Conservation (phyloP, 2,113 vertebrate species). For the Otocyon megalotis region DNA sequence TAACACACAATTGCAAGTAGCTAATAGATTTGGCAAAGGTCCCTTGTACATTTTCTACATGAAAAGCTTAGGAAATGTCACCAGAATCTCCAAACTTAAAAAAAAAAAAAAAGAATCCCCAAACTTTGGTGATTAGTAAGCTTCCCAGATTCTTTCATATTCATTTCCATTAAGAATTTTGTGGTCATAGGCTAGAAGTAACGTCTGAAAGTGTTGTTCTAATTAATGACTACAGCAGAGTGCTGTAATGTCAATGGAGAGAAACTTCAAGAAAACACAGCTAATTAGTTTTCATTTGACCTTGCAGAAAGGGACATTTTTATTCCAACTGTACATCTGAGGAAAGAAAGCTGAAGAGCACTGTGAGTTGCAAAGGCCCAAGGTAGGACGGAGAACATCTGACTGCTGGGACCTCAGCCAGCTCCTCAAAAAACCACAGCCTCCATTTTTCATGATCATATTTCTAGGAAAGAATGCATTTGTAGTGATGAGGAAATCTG, state of each 20-base stretch:
- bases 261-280: constrained; percentile 59
- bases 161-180: constrained; percentile 48
- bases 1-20: neutral
- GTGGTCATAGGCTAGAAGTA: neutral
- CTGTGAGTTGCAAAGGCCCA: neutral
- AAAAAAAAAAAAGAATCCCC: neutral
- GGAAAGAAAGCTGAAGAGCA: constrained; percentile 31
- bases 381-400: neutral
- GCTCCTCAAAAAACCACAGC: neutral
- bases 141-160: neutral
- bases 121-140: neutral
- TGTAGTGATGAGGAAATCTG: constrained; percentile 3
- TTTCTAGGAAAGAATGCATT: constrained; percentile 45
- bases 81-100: neutral
- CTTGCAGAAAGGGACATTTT: constrained; percentile 39
- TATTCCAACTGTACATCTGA: neutral
- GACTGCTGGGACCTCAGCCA: neutral
- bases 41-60: constrained; percentile 32
- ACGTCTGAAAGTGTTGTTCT: neutral
- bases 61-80: neutral
- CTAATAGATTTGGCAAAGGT: neutral
- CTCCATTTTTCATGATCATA: neutral
- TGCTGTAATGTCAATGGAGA: constrained; percentile 39
- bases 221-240: constrained; percentile 26
- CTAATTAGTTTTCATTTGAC: constrained; percentile 74